Base-by-base conservation (phyloP, 2,888 invertebrate species). In the Caenorhabditis sp. region DNA sequence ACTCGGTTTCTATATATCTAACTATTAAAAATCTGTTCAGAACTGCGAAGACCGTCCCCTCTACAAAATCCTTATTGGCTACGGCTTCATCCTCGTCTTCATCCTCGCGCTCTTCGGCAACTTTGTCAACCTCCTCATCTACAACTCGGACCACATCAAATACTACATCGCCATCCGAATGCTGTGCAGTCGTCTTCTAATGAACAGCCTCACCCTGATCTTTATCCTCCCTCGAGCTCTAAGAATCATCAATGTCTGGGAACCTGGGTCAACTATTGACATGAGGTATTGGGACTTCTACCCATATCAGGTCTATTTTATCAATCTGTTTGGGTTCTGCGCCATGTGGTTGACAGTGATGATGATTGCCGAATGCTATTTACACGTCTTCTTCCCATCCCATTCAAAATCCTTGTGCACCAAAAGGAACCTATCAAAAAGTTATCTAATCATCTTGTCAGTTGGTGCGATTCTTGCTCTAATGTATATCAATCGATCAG, bases 301-400 rank as follows among this genome's bases (percentile, higher is more conserved):
- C 73, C 84, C 82, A 1, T 82, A 81, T 63, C 81, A 81, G 54
- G 78, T 83, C 12, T 85, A 81, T 56, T 77, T 84, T 26, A 79
- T 82, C 38, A 85, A 85, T 61, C 60, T 83, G 1, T 84, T 85
- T 61, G 85, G 85, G 20, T 85, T 85, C 63, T 81, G 80, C 52
- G 81, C 84, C 12, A 86, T 86, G 84, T 85, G 85, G 85, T 78
- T 85, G 20, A 85, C 85, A 1, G 84, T 86, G 0, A 65, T 84
- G 57, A 84, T 84, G 84, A 85, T 84, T 5, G 78, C 79, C 43
- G 86, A 86, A 53, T 84, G 85, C 58, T 85, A 83, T 65, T 62
- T 85, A 10, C 84, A 85, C 65, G 80, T 86, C 25, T 83, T 85
- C 62, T 80, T 81, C 59, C 86, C 86, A 1, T 70, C 73, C 21